phyloP scores from a whole-genome alignment of 2,888 invertebrate genomes.

The Capitulum mitella region DNA sequence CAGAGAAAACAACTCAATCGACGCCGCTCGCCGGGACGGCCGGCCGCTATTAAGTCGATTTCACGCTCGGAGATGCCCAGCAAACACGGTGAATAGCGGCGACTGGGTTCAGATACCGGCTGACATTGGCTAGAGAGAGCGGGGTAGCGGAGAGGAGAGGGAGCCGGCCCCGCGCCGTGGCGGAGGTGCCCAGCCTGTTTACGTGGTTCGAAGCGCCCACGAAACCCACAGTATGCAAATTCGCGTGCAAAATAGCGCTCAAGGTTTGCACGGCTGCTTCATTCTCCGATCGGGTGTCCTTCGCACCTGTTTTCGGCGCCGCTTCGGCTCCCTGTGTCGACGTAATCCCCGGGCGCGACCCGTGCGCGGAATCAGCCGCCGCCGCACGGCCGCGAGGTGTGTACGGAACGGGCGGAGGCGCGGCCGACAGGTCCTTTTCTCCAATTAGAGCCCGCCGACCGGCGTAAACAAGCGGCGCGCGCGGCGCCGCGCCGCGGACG shows the following conservation, averaged over 20 bases:
- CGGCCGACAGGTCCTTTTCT: neutral
- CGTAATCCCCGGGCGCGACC: neutral
- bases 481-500: neutral
- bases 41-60: neutral
- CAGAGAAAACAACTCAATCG: neutral
- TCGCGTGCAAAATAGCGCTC: constrained; percentile 16
- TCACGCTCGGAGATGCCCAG: neutral
- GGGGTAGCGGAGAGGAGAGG: neutral
- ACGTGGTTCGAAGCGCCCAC: neutral
- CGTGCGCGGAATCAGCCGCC: neutral
- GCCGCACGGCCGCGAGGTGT: too few relatives aligned
- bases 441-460: neutral
- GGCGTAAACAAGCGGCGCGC: neutral
- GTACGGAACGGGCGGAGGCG: neutral
- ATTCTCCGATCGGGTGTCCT: neutral
- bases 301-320: neutral
- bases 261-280: neutral
- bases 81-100: neutral
- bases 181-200: neutral
- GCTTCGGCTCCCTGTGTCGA: neutral
- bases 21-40: neutral
- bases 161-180: neutral
- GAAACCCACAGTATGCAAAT: neutral
- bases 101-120: neutral
- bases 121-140: neutral